A percentile compares a stretch with the other conserved stretches of the same genome.
Evolutionary conservation across 2,888 invertebrate genomes (phyloP).

Genomic region (Drosophila atripex): DNA sequence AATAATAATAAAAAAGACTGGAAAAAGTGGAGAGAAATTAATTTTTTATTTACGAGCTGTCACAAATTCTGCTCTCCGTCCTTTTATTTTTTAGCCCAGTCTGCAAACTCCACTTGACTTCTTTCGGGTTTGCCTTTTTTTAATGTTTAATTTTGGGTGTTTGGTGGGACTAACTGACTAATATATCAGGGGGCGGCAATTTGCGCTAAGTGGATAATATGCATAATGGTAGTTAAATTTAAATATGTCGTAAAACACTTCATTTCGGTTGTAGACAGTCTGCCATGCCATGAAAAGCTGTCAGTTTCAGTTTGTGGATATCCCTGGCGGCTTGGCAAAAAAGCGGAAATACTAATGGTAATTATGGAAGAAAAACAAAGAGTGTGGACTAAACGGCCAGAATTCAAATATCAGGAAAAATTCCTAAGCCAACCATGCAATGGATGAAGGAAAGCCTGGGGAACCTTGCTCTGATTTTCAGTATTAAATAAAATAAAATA

Average conservation of each 20-base stretch:
- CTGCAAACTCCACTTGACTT: slow-evolving; percentile 49
- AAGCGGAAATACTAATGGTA: slow-evolving; percentile 51
- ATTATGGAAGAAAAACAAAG: slow-evolving; percentile 47
- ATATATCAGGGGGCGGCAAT: slow-evolving; percentile 78
- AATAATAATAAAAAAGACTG: slow-evolving; percentile 12
- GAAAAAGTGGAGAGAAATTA: slow-evolving; percentile 62
- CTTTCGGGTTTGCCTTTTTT: slow-evolving; percentile 42
- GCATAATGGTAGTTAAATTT: slow-evolving; percentile 75
- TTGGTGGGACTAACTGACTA: slow-evolving; percentile 51
- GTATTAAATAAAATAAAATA: slow-evolving; percentile 28
- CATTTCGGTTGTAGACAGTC: slow-evolving; percentile 56
- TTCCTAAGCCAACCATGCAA: slow-evolving; percentile 31
- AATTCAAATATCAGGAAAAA: slow-evolving; percentile 32
- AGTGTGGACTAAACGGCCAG: slow-evolving; percentile 6
- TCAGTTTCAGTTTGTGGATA: slow-evolving; percentile 59
- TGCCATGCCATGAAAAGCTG: slow-evolving; percentile 55
- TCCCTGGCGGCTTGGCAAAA: slow-evolving; percentile 56
- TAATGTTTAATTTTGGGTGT: slow-evolving; percentile 18
- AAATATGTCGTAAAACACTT: slow-evolving; percentile 79
- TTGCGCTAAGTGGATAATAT: slow-evolving; percentile 78
- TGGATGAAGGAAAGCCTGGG: slow-evolving; percentile 4
- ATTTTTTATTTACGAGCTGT: slow-evolving; percentile 78
- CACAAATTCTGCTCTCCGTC: slow-evolving; percentile 53
- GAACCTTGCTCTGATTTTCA: slow-evolving; percentile 16
- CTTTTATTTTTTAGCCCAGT: slow-evolving; percentile 14